A percentile compares a stretch with the other conserved stretches of the same genome.
Conservation (phyloP, 1,140 invertebrate genomes). For the Drosophila athabasca region DNA sequence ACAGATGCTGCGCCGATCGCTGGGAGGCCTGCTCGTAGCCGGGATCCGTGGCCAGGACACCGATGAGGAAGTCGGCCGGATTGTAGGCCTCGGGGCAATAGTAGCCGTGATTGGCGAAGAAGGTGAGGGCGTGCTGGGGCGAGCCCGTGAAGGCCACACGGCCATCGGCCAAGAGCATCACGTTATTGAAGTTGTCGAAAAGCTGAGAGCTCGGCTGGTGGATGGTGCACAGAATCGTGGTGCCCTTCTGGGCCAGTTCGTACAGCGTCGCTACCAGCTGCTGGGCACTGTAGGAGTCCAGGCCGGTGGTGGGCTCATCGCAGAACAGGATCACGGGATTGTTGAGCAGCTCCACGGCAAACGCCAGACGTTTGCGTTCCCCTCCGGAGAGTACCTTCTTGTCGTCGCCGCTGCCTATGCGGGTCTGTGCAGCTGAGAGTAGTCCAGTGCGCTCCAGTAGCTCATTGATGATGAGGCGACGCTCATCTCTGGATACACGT, state of each 20-base stretch:
- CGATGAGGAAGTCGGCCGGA: constrained; percentile 96
- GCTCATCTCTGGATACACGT: constrained; percentile 85
- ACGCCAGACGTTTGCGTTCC: constrained; percentile 95
- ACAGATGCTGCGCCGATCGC: constrained; percentile 88
- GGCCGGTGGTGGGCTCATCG: constrained; percentile 97
- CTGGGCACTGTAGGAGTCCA: constrained; percentile 96
- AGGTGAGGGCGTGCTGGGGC: constrained; percentile 88
- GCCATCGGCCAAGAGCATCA: constrained; percentile 95
- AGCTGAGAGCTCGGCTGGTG: constrained; percentile 97
- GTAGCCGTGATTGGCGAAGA: constrained; percentile 93
- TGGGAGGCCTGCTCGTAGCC: constrained; percentile 88
- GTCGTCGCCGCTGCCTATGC: constrained; percentile 89
- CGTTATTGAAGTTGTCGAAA: constrained; percentile 93
- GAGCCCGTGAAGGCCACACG: constrained; percentile 94
- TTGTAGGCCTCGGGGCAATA: constrained; percentile 93
- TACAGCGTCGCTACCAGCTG: constrained; percentile 92
- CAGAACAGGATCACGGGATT: constrained; percentile 97
- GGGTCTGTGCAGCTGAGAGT: constrained; percentile 87
- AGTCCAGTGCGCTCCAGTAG: constrained; percentile 90
- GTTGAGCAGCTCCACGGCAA: constrained; percentile 96
- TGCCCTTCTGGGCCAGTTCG: constrained; percentile 87
- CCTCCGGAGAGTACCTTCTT: constrained; percentile 96
- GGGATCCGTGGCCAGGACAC: constrained; percentile 91
- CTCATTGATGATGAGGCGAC: constrained; percentile 88
- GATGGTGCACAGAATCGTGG: constrained; percentile 97